A percentile compares a stretch with the other conserved stretches of the same genome.
Evolutionary conservation across 2,113 vertebrate genomes (phyloP).

Genomic region (Siphamia tubifer): DNA sequence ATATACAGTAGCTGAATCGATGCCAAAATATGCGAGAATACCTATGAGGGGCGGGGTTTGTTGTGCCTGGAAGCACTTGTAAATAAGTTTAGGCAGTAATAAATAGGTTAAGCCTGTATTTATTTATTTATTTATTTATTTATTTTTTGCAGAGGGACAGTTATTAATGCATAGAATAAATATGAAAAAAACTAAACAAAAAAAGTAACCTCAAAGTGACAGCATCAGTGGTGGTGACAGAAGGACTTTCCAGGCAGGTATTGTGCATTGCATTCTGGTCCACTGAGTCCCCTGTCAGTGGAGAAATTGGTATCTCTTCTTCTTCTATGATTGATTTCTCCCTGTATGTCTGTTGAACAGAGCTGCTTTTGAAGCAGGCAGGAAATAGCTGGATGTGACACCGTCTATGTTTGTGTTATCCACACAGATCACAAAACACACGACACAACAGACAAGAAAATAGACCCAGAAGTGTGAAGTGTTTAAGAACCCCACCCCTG

Average conservation of each 20-base stretch:
- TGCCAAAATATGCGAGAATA: no score
- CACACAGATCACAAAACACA: background rate
- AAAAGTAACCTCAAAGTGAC: background rate
- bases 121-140: no score
- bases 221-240: background rate
- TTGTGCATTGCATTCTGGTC: conserved; percentile 1
- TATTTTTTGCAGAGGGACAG: no score
- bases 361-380: background rate
- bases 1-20: no score
- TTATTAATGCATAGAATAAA: background rate
- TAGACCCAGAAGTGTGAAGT: background rate
- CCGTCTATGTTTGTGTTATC: background rate
- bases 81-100: no score
- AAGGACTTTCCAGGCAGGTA: background rate
- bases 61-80: no score
- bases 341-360: background rate
- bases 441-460: background rate
- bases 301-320: conserved; percentile 8
- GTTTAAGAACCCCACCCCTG: no score
- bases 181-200: background rate
- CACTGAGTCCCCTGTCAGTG: background rate
- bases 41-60: no score
- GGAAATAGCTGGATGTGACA: background rate
- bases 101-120: no score
- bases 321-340: conserved; percentile 25